Evolutionary conservation across 2,113 vertebrate genomes (phyloP).

Genomic region (Oryzias celebensis): DNA sequence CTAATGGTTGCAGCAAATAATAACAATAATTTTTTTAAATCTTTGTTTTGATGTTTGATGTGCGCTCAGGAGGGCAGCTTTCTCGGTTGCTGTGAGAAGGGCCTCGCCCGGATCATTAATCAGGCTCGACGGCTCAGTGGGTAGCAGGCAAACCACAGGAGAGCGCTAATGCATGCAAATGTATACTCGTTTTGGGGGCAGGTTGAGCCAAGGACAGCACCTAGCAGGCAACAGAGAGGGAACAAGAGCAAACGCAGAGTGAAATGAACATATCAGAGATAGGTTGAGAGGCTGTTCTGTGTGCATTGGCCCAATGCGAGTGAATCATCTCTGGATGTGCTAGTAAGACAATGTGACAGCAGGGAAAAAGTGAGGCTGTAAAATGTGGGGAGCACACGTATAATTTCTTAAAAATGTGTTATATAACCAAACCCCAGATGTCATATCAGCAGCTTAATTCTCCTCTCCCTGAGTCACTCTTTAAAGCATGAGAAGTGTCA

Average conservation of each 20-base stretch:
- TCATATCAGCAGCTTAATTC: no score
- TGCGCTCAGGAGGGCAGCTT: slow-evolving; percentile 55
- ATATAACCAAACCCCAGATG: no score
- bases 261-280: slow-evolving; percentile 33
- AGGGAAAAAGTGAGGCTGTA: slow-evolving; percentile 16
- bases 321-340: slow-evolving; percentile 31
- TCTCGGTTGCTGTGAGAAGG: slow-evolving; percentile 65
- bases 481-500: slow-evolving; percentile 31
- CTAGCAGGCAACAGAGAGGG: slow-evolving; percentile 39
- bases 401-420: neutral
- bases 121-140: slow-evolving; percentile 73
- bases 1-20: slow-evolving; percentile 3
- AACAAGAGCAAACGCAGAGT: slow-evolving; percentile 12
- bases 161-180: slow-evolving; percentile 80
- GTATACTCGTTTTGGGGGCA: slow-evolving; percentile 74
- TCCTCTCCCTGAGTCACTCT: slow-evolving; percentile 10
- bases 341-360: slow-evolving; percentile 36
- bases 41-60: slow-evolving; percentile 59
- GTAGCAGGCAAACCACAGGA: slow-evolving; percentile 73
- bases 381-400: neutral
- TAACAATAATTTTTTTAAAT: slow-evolving; percentile 24
- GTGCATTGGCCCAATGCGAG: slow-evolving; percentile 15
- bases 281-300: slow-evolving; percentile 14
- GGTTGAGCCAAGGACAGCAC: slow-evolving; percentile 74
- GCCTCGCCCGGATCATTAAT: slow-evolving; percentile 75